Evolutionary conservation across 2,797 vertebrate species (phyloP).

Genomic region (Selene dorsalis): DNA sequence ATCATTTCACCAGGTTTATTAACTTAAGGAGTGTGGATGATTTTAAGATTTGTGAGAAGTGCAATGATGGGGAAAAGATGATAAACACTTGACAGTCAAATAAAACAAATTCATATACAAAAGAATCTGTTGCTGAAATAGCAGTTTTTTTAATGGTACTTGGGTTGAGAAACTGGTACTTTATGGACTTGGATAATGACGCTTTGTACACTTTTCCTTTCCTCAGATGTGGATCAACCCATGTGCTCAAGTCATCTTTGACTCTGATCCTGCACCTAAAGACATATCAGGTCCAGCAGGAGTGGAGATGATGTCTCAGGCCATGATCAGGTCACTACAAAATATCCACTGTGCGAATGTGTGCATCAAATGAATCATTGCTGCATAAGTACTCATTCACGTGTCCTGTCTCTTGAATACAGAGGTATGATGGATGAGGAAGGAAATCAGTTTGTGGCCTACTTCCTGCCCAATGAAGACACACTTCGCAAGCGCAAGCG

Average conservation of each 20-base stretch:
- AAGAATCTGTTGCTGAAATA: neutral
- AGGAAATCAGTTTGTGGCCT: constrained; percentile 97
- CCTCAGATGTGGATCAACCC: constrained; percentile 98
- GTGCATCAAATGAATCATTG: neutral
- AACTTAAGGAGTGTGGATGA: constrained; percentile 5
- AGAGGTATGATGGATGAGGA: constrained; percentile 99
- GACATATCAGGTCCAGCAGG: constrained; percentile 87
- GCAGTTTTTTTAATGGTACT: neutral
- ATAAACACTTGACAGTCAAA: neutral
- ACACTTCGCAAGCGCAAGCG: constrained; percentile 94
- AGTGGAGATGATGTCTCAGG: constrained; percentile 98
- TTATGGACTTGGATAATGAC: neutral
- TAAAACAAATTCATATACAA: neutral
- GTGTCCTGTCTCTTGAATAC: constrained; percentile 17
- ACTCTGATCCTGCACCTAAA: constrained; percentile 95
- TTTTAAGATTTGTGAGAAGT: neutral
- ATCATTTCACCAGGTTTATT: neutral
- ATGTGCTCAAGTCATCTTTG: constrained; percentile 96
- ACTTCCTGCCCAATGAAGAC: constrained; percentile 94
- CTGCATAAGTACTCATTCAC: neutral
- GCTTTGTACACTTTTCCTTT: neutral
- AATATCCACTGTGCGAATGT: neutral
- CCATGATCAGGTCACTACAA: constrained; percentile 92
- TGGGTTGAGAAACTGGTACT: neutral
- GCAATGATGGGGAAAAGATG: neutral